Evolutionary conservation across 2,113 vertebrate genomes (phyloP).

Genomic region (Cyphomyrus discorhynchus): DNA sequence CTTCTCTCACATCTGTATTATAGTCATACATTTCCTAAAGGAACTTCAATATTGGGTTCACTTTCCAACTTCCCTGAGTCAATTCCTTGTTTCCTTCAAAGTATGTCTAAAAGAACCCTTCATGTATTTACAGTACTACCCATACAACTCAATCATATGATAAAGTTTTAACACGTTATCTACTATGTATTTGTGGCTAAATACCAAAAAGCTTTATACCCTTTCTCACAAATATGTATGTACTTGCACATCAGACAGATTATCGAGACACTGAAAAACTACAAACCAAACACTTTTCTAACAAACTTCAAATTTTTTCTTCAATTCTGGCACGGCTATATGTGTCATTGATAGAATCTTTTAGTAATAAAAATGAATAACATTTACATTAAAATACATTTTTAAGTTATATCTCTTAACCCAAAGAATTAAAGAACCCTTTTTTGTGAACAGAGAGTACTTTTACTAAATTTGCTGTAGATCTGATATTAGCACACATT

Average conservation of each 20-base stretch:
- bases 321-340: background rate
- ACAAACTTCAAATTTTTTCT: background rate
- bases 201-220: background rate
- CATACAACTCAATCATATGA: background rate
- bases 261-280: background rate
- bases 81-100: background rate
- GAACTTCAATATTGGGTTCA: background rate
- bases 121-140: background rate
- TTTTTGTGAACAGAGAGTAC: background rate
- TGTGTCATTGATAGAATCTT: background rate
- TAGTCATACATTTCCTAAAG: constrained; percentile 1
- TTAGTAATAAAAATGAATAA: background rate
- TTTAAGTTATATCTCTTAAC: background rate
- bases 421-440: background rate
- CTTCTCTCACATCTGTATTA: background rate
- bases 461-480: background rate
- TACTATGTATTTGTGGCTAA: background rate
- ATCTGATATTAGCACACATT: background rate
- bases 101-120: background rate
- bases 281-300: background rate
- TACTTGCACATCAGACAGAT: background rate
- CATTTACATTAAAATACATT: background rate
- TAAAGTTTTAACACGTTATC: background rate
- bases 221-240: background rate
- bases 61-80: background rate